These are phyloP conservation scores for Acanthosepion lycidas DNA, from an alignment of 2,888 invertebrate genomes.

Conservation along the genomic window DNA sequence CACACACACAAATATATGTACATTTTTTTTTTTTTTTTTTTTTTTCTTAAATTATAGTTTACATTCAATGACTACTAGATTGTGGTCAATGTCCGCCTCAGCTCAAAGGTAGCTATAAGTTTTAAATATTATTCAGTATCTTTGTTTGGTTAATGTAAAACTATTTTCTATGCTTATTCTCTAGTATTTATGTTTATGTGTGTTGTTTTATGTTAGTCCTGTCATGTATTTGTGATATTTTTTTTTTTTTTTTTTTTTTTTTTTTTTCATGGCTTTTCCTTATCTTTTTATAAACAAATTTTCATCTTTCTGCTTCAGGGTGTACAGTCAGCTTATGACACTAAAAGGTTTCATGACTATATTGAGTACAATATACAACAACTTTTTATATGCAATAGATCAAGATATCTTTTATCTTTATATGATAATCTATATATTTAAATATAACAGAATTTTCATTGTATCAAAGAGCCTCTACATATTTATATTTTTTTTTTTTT, in stretches of 20 bases:
- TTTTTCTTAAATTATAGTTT: constrained; percentile 8
- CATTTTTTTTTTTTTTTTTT: background rate
- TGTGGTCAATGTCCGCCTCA: constrained; percentile 33
- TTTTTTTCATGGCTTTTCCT: too few relatives aligned
- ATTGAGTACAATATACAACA: background rate
- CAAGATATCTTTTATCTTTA: background rate
- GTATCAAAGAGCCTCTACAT: too few relatives aligned
- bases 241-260: background rate
- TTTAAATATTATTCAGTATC: background rate
- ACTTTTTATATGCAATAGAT: too few relatives aligned
- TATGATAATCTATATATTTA: background rate
- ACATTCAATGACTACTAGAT: constrained; percentile 14
- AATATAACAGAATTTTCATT: background rate
- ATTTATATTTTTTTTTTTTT: background rate
- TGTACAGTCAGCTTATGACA: background rate
- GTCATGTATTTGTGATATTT: background rate
- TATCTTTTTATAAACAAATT: background rate
- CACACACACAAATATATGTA: background rate
- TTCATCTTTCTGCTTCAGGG: too few relatives aligned
- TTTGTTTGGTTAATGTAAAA: background rate
- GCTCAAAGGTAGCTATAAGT: constrained; percentile 23
- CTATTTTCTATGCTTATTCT: constrained; percentile 20
- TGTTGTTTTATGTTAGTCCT: background rate
- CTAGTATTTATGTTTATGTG: background rate
- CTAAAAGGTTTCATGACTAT: background rate